Evolutionary conservation across 1,140 invertebrate species (phyloP), one percentile per base, ranked within the genome.

Genomic region (Drosophila bifasciata): DNA sequence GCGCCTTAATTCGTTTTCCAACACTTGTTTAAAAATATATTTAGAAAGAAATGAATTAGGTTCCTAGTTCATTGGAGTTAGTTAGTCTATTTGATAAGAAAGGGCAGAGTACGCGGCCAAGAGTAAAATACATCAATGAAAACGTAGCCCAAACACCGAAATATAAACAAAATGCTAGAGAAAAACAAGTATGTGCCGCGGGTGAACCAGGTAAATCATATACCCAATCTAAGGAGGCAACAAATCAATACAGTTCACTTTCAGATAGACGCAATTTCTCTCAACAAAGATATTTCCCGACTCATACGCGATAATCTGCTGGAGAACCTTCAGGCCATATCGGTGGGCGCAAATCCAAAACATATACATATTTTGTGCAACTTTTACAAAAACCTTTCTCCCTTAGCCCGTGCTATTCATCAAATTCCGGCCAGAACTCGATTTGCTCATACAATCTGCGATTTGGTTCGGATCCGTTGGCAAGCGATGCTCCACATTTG

Each of bases 391-490:
- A 57, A 16, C 11, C 44, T 13, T 2, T 32, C n/a, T 23, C 4
- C 7, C n/a, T 17, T 41, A 91, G 94, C 93, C 93, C 5, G 91
- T 92, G 57, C 69, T 93, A 19, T 88, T 94, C 36, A 92, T 92
- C 48, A 93, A 92, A 72, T 81, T 93, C 41, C 91, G 93, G 51
- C 93, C 93, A 6, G 94, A 94, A 79, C 56, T 94, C n/a, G 93
- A 94, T 76, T 83, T 93, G 25, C 56, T 94, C 1, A 91, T 94
- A 41, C 89, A 93, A 83, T 92, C 93, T 44, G 92, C 93, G 59
- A 92, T 94, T 64, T 94, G 93, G 89, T 92, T 93, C 79, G 93
- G 93, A 63, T 94, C 94, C 21, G 76, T 94, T 13, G 92, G 91
- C 45, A 88, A 93, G 62, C 91, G 92, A 45, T 92, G 92, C 50